Conservation (phyloP, 2,797 vertebrate species). For the Odontamblyopus rebecca region DNA sequence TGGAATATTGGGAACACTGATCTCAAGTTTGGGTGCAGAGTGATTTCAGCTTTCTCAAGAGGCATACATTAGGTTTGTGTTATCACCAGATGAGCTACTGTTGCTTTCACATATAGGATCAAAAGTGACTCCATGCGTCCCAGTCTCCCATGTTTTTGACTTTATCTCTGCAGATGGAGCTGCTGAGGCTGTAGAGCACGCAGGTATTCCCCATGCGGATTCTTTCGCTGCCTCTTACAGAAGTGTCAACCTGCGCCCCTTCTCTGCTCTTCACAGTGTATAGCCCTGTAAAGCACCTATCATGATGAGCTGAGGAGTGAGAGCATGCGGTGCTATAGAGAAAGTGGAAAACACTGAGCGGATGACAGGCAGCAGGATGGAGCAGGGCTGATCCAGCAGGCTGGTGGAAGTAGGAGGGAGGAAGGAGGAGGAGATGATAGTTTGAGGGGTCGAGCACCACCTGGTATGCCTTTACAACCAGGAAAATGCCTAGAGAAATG, state of each 20-base stretch:
- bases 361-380: conserved; percentile 47
- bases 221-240: conserved; percentile 10
- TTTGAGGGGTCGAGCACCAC: conserved; percentile 68
- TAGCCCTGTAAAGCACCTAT: conserved; percentile 27
- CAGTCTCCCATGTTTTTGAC: not conserved
- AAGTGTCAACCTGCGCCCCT: conserved; percentile 1
- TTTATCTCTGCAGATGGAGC: conserved; percentile 9
- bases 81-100: not conserved
- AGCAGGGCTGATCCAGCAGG: conserved; percentile 30
- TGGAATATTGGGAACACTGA: not conserved
- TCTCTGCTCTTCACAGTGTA: conserved; percentile 7
- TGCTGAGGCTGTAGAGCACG: conserved; percentile 6
- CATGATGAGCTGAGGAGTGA: conserved; percentile 28
- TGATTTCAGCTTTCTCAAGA: not conserved
- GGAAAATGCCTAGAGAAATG: conserved; percentile 75
- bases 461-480: conserved; percentile 74
- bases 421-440: conserved; percentile 67
- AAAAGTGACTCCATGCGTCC: not conserved
- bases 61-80: not conserved
- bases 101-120: not conserved
- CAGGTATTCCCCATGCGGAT: conserved; percentile 22
- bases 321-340: conserved; percentile 27
- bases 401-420: conserved; percentile 61
- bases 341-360: conserved; percentile 37
- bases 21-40: not conserved